phyloP scores from a whole-genome alignment of 1,140 invertebrate genomes.

The Bilobella aurantiaca region DNA sequence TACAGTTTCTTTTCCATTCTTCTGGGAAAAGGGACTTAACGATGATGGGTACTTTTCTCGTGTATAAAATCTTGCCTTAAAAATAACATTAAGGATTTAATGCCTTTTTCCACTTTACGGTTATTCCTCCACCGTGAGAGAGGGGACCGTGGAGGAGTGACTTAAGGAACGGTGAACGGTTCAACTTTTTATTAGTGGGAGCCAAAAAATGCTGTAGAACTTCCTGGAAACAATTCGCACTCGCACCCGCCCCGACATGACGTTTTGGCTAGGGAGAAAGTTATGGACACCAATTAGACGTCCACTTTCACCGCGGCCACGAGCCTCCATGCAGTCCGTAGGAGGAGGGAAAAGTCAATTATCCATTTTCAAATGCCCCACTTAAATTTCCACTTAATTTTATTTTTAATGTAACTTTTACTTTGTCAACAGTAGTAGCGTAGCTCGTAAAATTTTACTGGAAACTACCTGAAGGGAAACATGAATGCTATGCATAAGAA shows the following conservation, averaged over 20 bases:
- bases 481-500: too few relatives aligned
- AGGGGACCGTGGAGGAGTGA: background rate
- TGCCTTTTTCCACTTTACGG: constrained; percentile 8
- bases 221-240: background rate
- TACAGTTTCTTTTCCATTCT: background rate
- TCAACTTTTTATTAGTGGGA: background rate
- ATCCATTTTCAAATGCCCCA: too few relatives aligned
- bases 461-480: too few relatives aligned
- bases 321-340: too few relatives aligned
- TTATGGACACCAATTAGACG: background rate
- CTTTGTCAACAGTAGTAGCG: too few relatives aligned
- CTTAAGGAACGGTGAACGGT: background rate
- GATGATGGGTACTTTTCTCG: background rate
- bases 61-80: constrained; percentile 3
- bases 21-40: background rate
- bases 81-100: constrained; percentile 5
- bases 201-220: too few relatives aligned
- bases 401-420: too few relatives aligned
- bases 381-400: too few relatives aligned
- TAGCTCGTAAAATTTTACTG: too few relatives aligned
- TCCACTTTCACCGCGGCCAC: background rate
- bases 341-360: too few relatives aligned
- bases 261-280: background rate
- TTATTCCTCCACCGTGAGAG: background rate
- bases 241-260: background rate